These are phyloP conservation scores for Eremophila alpestris DNA, from an alignment of 2,797 vertebrate species.

Conservation along the genomic window DNA sequence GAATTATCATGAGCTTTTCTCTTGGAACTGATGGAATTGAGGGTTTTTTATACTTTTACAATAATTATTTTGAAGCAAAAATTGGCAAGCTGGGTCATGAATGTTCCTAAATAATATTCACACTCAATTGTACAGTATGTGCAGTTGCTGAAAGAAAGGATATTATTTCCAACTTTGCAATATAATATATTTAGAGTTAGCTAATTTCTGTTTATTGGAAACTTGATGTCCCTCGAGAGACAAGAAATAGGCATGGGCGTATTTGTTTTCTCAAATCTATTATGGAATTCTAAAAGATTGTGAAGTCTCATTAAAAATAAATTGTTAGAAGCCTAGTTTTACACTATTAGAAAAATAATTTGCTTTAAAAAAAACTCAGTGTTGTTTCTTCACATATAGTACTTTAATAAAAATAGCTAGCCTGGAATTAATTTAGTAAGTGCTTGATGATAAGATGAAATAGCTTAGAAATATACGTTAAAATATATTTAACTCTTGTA, in stretches of 20 bases:
- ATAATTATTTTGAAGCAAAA: background rate
- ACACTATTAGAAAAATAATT: background rate
- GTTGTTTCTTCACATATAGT: background rate
- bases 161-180: background rate
- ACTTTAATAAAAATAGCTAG: background rate
- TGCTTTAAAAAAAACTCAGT: background rate
- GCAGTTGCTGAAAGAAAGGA: background rate
- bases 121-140: background rate
- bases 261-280: background rate
- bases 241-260: background rate
- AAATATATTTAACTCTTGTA: background rate
- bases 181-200: background rate
- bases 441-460: background rate
- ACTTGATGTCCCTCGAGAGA: background rate
- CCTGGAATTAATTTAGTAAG: background rate
- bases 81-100: background rate
- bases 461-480: background rate
- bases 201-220: background rate
- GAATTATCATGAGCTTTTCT: background rate
- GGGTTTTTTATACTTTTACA: background rate
- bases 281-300: background rate
- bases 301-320: background rate
- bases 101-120: constrained; percentile 20
- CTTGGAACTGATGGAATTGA: background rate
- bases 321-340: background rate